Evolutionary conservation across 2,113 vertebrate species (phyloP), one percentile per base, ranked within the genome.

Genomic region (Apteryx owenii): DNA sequence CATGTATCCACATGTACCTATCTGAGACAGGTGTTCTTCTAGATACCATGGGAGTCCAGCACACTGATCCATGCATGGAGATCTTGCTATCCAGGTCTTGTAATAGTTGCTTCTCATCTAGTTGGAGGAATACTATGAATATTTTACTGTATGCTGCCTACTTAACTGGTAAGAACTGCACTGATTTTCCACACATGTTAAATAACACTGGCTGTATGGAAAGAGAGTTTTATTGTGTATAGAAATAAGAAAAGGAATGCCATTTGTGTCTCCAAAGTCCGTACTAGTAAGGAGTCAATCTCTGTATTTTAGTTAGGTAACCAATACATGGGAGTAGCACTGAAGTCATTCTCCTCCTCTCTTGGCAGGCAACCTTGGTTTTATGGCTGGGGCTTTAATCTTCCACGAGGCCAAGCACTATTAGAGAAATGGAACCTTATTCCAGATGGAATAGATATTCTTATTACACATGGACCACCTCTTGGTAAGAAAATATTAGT

Each of bases 361-460:
- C 87, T 97, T 88, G 93, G 51, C 97, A 99, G 99, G 99, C 99
- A 99, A 98, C 99, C 99, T 77, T 99, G 99, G 99, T 99, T 99
- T 97, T 99, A 99, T 8, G 99, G 99, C 95, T 99, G 99, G 99
- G 99, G 99, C 88, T 99, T 99, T 96, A 99, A 99, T 98, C 98
- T 99, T 73, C 99, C 99, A 0, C 97, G 99, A 88, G 99, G 99
- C 92, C 99, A 99, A 97, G 99, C 99, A 38, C 98, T 99, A 91
- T 98, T 99, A 96, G 99, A 99, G 98, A 99, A 99, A 93, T 99
- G 99, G 99, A 99, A 99, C 98, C 99, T 99, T 96, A 99, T 99
- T 92, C 99, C 99, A 1, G 99, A 99, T 92, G 98, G 98, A 75
- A 99, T 99, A 44, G 99, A 99, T 98, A 98, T 99, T 96, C 99